Conservation (phyloP, 2,113 vertebrate genomes). For the Amia ocellicauda region DNA sequence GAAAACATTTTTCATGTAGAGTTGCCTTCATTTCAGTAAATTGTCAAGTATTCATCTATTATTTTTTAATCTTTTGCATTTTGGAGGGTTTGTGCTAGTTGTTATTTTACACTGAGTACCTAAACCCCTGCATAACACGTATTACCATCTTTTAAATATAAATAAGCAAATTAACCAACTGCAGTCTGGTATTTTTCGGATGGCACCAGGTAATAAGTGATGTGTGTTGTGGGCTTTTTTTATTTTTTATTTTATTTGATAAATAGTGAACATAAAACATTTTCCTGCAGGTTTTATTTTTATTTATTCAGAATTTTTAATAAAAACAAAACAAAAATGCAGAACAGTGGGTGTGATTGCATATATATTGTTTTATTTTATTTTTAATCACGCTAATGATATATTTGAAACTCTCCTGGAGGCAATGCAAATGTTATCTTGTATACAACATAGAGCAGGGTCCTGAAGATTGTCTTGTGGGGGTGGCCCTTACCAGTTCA, state of each 20-base stretch:
- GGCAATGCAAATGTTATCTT: not conserved
- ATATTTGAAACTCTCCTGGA: not conserved
- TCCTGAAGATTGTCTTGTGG: too few species aligned
- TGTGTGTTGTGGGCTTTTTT: not conserved
- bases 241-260: too few species aligned
- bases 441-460: conserved; percentile 2
- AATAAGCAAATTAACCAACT: not conserved
- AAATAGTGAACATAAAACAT: not conserved
- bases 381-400: conserved; percentile 1
- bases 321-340: not conserved
- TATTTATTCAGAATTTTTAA: conserved; percentile 2
- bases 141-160: not conserved
- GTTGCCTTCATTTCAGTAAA: conserved; percentile 13
- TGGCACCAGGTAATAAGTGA: not conserved
- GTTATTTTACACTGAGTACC: not conserved
- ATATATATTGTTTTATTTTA: not conserved
- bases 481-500: too few species aligned
- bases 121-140: not conserved
- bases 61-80: not conserved
- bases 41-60: not conserved
- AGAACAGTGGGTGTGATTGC: not conserved
- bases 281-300: conserved; percentile 6
- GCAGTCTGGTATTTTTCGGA: not conserved
- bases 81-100: not conserved
- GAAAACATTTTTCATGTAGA: not conserved